Conservation (phyloP, 2,797 vertebrate species). For the Darevskia nairensis region DNA sequence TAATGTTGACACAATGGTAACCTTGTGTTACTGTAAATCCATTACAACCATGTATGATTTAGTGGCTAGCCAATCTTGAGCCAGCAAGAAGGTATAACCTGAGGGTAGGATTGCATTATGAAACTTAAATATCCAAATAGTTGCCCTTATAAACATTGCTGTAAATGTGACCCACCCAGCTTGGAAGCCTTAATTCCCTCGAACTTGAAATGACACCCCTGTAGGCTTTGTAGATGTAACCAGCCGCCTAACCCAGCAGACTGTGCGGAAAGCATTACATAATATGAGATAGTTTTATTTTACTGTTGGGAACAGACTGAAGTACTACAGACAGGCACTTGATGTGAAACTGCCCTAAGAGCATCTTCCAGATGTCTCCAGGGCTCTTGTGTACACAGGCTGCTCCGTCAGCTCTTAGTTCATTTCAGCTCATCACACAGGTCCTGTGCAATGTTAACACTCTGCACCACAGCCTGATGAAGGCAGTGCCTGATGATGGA, state of each 20-base stretch:
- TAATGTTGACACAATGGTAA: background rate
- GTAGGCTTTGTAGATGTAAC: background rate
- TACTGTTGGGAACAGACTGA: background rate
- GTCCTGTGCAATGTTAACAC: background rate
- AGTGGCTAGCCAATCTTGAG: background rate
- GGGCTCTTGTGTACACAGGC: background rate
- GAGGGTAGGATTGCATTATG: background rate
- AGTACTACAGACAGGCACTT: background rate
- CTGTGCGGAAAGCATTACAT: background rate
- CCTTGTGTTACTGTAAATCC: background rate
- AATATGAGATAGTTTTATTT: conserved; percentile 15
- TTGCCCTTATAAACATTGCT: background rate
- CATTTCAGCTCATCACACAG: conserved; percentile 26
- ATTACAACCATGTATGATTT: background rate
- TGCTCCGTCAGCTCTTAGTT: conserved; percentile 23
- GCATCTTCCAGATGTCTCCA: conserved; percentile 18
- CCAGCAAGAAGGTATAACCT: background rate
- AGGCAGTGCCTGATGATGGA: conserved; percentile 16
- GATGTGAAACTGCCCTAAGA: background rate
- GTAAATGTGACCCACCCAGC: background rate
- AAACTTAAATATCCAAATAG: background rate
- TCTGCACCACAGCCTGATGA: fast-evolving
- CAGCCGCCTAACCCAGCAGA: background rate
- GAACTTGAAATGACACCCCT: background rate
- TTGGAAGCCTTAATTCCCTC: background rate